phyloP scores from a whole-genome alignment of 2,113 vertebrate species.

The Zosterops hypoxanthus region DNA sequence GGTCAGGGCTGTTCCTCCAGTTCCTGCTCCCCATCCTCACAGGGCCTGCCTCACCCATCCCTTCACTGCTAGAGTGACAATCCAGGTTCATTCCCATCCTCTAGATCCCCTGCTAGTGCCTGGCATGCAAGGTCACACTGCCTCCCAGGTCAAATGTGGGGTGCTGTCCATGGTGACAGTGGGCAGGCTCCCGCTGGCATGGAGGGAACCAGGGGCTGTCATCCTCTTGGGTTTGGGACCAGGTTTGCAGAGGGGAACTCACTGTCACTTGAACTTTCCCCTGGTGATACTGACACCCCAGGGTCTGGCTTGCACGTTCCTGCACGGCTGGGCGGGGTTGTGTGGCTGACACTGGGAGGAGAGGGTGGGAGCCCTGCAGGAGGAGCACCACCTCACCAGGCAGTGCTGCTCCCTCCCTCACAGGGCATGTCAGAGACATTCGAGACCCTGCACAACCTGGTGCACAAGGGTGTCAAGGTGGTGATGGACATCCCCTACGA shows the following conservation, averaged over 20 bases:
- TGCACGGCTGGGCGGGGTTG: rapidly evolving
- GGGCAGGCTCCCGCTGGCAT: rapidly evolving
- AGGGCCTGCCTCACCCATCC: rapidly evolving
- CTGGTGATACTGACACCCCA: rapidly evolving
- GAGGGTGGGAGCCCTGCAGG: rapidly evolving
- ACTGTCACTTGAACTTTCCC: rapidly evolving
- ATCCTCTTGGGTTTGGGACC: background rate
- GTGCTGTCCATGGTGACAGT: background rate
- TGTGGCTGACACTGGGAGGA: background rate
- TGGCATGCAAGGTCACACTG: rapidly evolving
- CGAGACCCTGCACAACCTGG: conserved; percentile 92
- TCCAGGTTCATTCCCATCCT: rapidly evolving
- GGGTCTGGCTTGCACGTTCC: background rate
- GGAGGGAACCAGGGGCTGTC: background rate
- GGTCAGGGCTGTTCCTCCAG: conserved; percentile 66
- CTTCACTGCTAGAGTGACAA: rapidly evolving
- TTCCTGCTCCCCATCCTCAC: background rate
- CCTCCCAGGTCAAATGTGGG: no score
- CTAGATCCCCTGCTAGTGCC: no score
- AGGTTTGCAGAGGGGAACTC: background rate
- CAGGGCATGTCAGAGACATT: conserved; percentile 99
- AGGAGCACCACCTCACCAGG: rapidly evolving
- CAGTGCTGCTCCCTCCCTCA: conserved; percentile 22
- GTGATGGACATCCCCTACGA: conserved; percentile 99
- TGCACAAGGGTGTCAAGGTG: conserved; percentile 96